Evolutionary conservation across 2,888 invertebrate genomes (phyloP), one percentile per base, ranked within the genome.

Genomic region (Trisateles emortualis): DNA sequence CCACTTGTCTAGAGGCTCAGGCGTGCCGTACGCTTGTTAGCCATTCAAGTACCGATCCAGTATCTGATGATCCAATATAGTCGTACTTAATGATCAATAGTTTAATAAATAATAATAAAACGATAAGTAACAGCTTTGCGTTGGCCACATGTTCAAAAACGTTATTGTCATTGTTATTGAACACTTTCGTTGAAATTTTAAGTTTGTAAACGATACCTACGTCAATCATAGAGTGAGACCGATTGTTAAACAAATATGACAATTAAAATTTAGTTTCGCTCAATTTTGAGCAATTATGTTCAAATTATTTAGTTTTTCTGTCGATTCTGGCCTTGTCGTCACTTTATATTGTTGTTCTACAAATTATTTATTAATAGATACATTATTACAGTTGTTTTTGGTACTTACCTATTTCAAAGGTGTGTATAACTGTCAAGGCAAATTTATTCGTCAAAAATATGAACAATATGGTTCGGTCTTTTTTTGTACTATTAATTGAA

Each of bases 221-320:
- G 11, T 5, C 32, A 32, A 32, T 32, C 11, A 11, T 4, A 5
- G 32, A 32, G 3, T 32, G 32, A 30, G 49, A 56, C 19, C 41
- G 40, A 33, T 60, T 38, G 42, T 54, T 51, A 62, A 36, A 64
- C 48, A 54, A 54, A 52, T 55, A 56, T 47, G 40, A 42, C 58
- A 58, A 67, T 67, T 64, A 58, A 24, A 6, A 19, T 54, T 64
- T 64, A 48, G 58, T 30, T 14, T 47, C 58, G 54, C 38, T 61
- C 58, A 52, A 58, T 52, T 61, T 40, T 51, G 13, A 30, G 41
- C 47, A 58, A 64, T 61, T 61, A 60, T 39, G 9, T 36, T 48
- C 38, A 45, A 64, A 49, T 63, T 52, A 55, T 52, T 40, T 49
- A 44, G 26, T 22, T 57, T 47, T 54, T 44, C 26, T 26, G 8